These are phyloP conservation scores for Lasioglossum pauxillum DNA, from an alignment of 2,888 invertebrate species.

Conservation along the genomic window DNA sequence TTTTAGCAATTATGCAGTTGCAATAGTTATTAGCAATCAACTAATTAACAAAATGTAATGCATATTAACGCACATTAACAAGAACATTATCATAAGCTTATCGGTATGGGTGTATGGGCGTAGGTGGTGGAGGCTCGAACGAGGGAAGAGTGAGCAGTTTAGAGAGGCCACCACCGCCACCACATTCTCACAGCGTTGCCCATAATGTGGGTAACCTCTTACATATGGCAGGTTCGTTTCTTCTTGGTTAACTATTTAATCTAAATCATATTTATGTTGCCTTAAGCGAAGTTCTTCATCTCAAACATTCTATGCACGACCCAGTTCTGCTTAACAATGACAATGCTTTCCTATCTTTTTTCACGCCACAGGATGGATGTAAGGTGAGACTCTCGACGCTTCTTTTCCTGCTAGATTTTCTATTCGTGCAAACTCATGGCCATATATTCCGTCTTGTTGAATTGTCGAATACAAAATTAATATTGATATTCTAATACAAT, in stretches of 20 bases:
- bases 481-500: not conserved
- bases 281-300: slow-evolving; percentile 34
- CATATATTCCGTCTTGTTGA: not conserved
- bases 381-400: slow-evolving; percentile 79
- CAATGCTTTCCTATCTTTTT: slow-evolving; percentile 71
- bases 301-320: slow-evolving; percentile 62
- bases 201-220: slow-evolving; percentile 89
- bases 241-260: slow-evolving; percentile 57
- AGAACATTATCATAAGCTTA: slow-evolving; percentile 52
- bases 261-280: slow-evolving; percentile 53
- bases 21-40: slow-evolving; percentile 35
- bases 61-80: slow-evolving; percentile 44
- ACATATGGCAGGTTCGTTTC: slow-evolving; percentile 91
- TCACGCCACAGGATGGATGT: slow-evolving; percentile 84
- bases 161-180: slow-evolving; percentile 91
- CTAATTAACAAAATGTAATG: slow-evolving; percentile 40
- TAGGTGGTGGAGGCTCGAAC: slow-evolving; percentile 85
- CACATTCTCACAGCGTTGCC: slow-evolving; percentile 87
- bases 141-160: slow-evolving; percentile 86
- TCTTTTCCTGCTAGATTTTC: slow-evolving; percentile 41
- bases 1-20: no score
- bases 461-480: not conserved
- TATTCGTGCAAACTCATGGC: not conserved
- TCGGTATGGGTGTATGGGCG: slow-evolving; percentile 65
- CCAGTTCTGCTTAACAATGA: slow-evolving; percentile 65